Conservation (phyloP, 2,113 vertebrate species). For the Loxodonta africana region DNA sequence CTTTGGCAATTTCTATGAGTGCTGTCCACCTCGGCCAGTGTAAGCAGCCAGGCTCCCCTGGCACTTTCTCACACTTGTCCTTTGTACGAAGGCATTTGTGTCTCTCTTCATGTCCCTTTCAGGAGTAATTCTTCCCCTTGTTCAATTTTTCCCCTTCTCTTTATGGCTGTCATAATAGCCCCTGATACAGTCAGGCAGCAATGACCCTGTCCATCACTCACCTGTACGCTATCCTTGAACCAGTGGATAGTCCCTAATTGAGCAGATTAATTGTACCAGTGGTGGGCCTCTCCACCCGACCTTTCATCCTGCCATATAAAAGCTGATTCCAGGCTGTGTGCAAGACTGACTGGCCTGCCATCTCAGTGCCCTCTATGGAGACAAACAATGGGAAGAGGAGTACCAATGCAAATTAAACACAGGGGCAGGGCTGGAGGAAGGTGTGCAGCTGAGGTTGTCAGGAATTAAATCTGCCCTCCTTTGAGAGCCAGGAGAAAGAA, state of each 20-base stretch:
- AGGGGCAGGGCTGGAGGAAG: neutral
- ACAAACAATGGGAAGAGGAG: neutral
- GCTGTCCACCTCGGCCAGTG: neutral
- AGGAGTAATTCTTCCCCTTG: constrained; percentile 80
- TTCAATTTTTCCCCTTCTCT: constrained; percentile 77
- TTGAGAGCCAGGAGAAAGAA: neutral
- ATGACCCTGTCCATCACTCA: constrained; percentile 77
- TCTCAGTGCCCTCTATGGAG: constrained; percentile 20
- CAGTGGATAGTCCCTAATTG: constrained; percentile 13
- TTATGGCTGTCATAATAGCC: constrained; percentile 70
- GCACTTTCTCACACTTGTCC: constrained; percentile 71
- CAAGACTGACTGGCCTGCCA: constrained; percentile 18
- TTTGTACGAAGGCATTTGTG: constrained; percentile 78
- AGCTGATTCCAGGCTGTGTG: constrained; percentile 61
- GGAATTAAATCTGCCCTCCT: constrained; percentile 15
- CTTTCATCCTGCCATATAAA: constrained; percentile 70
- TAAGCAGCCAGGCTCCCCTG: neutral
- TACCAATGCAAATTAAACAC: constrained; percentile 63
- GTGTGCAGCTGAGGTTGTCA: neutral
- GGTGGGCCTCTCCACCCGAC: constrained; percentile 56
- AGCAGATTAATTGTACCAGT: constrained; percentile 63
- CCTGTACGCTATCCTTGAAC: constrained; percentile 68
- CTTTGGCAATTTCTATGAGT: constrained; percentile 58
- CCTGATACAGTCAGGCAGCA: constrained; percentile 39
- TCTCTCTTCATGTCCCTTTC: constrained; percentile 79